These are phyloP conservation scores for Orius insidiosus DNA, from an alignment of 1,140 invertebrate species.

Conservation along the genomic window DNA sequence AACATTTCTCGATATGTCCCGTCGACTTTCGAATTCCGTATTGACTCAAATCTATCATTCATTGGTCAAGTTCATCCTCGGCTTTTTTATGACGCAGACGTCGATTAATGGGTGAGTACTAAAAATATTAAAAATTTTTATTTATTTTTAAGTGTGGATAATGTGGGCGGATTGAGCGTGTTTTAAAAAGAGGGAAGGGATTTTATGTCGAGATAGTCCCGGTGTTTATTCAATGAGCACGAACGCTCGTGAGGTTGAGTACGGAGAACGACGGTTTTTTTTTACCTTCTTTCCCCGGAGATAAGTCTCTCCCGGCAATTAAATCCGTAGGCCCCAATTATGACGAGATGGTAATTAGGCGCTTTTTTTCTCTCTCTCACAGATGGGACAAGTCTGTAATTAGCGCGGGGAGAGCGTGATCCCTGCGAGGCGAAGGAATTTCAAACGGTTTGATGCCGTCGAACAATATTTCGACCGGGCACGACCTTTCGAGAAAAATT, in stretches of 20 bases:
- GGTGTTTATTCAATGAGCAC: conserved; percentile 13
- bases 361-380: background rate
- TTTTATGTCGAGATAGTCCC: background rate
- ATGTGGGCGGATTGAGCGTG: background rate
- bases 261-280: background rate
- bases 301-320: conserved; percentile 8
- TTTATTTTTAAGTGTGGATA: too few species aligned
- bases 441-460: too few species aligned
- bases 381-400: conserved; percentile 10
- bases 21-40: conserved; percentile 53
- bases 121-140: background rate
- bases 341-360: conserved; percentile 12
- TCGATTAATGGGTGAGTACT: conserved; percentile 63
- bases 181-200: background rate
- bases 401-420: conserved; percentile 10
- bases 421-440: conserved; percentile 4
- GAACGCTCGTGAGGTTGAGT: conserved; percentile 5
- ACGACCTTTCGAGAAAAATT: too few species aligned
- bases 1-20: conserved; percentile 45
- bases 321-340: conserved; percentile 11
- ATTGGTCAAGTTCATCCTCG: conserved; percentile 45
- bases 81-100: conserved; percentile 61
- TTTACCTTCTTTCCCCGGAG: conserved; percentile 1
- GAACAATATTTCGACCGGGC: too few species aligned
- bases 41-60: conserved; percentile 61